phyloP scores from a whole-genome alignment of 2,888 invertebrate species.

The Drosophila robusta region DNA sequence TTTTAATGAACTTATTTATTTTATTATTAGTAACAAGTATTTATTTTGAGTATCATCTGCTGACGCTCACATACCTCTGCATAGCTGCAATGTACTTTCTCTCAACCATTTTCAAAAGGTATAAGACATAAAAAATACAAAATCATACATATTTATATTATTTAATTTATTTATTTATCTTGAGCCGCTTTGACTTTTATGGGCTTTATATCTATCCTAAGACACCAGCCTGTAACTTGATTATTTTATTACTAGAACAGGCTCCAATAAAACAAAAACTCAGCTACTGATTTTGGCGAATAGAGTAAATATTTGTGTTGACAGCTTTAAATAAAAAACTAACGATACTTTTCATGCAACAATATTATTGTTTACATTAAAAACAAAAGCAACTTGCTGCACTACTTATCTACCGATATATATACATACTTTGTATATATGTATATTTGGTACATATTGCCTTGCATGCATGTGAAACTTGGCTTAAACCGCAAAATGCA shows the following conservation, averaged over 20 bases:
- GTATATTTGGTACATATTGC: conserved; percentile 6
- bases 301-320: conserved; percentile 14
- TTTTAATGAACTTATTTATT: too few species aligned
- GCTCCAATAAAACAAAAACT: not conserved
- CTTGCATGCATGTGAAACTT: conserved; percentile 21
- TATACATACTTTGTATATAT: not conserved
- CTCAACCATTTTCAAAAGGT: too few species aligned
- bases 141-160: too few species aligned
- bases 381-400: not conserved
- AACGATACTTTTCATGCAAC: too few species aligned
- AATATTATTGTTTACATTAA: conserved; percentile 23
- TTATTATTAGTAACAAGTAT: too few species aligned
- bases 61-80: too few species aligned
- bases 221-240: too few species aligned
- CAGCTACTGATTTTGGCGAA: not conserved
- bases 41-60: too few species aligned
- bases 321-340: conserved; percentile 9
- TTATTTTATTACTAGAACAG: not conserved
- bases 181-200: not conserved
- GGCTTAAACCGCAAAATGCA: conserved; percentile 66
- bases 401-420: not conserved
- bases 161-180: not conserved
- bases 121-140: too few species aligned
- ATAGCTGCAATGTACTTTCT: too few species aligned
- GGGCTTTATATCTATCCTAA: too few species aligned